phyloP scores from a whole-genome alignment of 2,888 invertebrate species.

The Ctena decussata region DNA sequence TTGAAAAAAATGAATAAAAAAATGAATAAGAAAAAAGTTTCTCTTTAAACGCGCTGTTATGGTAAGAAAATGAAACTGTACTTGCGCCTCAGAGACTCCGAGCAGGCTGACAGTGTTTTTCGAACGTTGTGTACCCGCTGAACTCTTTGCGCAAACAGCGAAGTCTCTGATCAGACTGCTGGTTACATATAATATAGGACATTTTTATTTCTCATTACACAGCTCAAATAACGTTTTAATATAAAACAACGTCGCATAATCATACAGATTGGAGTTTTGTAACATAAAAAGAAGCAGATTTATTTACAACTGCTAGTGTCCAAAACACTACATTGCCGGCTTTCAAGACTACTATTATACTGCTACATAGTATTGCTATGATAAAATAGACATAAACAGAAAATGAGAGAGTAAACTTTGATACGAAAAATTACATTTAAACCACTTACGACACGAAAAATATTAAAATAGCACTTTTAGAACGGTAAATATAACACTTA shows the following conservation, averaged over 20 bases:
- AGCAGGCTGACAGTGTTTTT: too few species aligned
- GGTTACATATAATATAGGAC: too few species aligned
- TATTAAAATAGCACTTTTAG: constrained; percentile 2
- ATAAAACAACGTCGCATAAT: neutral
- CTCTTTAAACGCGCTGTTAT: too few species aligned
- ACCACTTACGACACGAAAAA: neutral
- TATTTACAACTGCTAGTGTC: neutral
- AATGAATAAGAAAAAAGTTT: too few species aligned
- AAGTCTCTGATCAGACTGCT: too few species aligned
- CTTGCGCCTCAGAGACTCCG: too few species aligned
- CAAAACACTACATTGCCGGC: constrained; percentile 12
- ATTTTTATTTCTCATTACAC: too few species aligned
- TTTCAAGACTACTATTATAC: neutral
- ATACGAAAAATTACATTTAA: neutral
- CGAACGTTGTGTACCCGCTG: too few species aligned
- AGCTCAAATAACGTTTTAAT: neutral
- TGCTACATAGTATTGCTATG: neutral
- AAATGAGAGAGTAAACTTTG: neutral
- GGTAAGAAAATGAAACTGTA: too few species aligned
- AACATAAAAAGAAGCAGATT: neutral
- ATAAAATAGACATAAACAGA: neutral
- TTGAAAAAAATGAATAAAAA: too few species aligned
- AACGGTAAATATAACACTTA: neutral
- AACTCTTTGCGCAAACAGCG: too few species aligned
- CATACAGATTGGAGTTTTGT: neutral